Evolutionary conservation across 2,113 vertebrate species (phyloP).

Genomic region (Alligator mississippiensis): DNA sequence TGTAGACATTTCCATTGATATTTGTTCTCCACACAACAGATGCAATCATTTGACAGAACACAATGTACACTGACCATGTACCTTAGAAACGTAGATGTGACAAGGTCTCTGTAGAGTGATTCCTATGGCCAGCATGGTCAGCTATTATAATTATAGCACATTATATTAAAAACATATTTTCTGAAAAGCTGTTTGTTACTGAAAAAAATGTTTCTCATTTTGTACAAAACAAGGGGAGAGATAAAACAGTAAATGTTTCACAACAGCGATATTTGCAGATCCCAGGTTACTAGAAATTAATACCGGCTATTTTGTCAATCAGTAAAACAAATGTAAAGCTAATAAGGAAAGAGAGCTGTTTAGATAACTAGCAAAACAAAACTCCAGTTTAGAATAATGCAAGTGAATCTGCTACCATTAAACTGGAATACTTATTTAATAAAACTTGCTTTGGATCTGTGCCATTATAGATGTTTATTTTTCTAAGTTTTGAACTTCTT

Average conservation of each 20-base stretch:
- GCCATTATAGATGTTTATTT: background rate
- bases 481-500: background rate
- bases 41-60: background rate
- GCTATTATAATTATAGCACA: background rate
- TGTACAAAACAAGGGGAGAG: background rate
- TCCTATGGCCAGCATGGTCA: background rate
- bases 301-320: background rate
- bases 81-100: background rate
- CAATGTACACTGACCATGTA: background rate
- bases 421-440: background rate
- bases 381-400: background rate
- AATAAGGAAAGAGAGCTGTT: background rate
- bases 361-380: background rate
- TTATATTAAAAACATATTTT: background rate
- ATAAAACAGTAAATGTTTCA: background rate
- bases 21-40: background rate
- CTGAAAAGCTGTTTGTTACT: background rate
- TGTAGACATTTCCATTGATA: background rate
- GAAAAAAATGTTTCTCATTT: background rate
- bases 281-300: background rate
- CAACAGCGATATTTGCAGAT: background rate
- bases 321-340: background rate
- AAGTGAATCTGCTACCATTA: background rate
- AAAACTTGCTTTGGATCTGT: background rate
- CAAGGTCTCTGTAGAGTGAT: background rate